Conservation (phyloP, 2,797 vertebrate genomes). For the Chelonia mydas region DNA sequence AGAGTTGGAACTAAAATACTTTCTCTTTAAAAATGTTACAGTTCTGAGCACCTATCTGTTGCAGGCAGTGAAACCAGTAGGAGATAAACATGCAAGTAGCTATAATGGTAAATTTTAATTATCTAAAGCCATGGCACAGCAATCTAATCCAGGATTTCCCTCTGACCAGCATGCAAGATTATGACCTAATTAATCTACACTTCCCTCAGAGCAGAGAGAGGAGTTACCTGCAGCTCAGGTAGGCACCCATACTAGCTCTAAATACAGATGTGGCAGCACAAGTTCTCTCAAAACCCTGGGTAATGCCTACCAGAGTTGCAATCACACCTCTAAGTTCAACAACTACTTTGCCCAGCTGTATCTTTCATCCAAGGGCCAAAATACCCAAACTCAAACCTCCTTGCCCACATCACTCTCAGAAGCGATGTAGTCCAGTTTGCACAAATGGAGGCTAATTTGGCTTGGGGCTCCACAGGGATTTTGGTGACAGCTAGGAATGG, state of each 20-base stretch:
- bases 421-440: neutral
- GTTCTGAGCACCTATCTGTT: neutral
- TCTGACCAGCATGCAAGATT: neutral
- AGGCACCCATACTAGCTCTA: neutral
- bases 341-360: neutral
- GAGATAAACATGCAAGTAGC: neutral
- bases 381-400: neutral
- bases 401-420: neutral
- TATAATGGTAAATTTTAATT: neutral
- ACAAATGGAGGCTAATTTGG: neutral
- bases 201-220: neutral
- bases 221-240: neutral
- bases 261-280: neutral
- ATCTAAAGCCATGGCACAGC: neutral
- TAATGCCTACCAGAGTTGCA: neutral
- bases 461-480: neutral
- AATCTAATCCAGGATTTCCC: neutral
- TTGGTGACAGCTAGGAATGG: neutral
- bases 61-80: neutral
- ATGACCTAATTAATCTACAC: neutral
- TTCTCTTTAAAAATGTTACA: neutral
- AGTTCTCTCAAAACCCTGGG: neutral
- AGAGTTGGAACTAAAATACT: accelerated
- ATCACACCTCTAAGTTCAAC: neutral
- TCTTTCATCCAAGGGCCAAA: neutral